Evolutionary conservation across 2,888 invertebrate genomes (phyloP).

Genomic region (Dioctria rufipes): DNA sequence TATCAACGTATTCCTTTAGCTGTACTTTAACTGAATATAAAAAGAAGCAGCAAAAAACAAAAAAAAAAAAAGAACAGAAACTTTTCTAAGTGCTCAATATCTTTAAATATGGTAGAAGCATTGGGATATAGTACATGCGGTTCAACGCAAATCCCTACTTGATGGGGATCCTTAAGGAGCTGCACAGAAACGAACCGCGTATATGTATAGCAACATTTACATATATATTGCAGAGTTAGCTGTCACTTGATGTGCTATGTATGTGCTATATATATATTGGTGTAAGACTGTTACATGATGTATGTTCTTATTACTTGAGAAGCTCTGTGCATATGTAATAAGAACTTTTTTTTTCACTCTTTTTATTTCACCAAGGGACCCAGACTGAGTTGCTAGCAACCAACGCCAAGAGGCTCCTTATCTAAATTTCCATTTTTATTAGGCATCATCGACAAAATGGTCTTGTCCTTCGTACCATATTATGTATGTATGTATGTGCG

Average conservation of each 20-base stretch:
- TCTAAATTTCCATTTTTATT: constrained; percentile 53
- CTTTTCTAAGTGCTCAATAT: constrained; percentile 16
- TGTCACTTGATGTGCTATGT: no score
- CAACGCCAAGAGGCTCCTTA: constrained; percentile 44
- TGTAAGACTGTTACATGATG: constrained; percentile 49
- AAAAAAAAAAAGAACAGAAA: no score
- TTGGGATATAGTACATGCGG: neutral
- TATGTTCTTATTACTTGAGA: constrained; percentile 48
- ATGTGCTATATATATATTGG: neutral
- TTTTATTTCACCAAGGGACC: constrained; percentile 4
- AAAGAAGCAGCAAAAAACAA: no score
- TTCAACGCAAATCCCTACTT: constrained; percentile 36
- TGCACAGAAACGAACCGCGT: constrained; percentile 15
- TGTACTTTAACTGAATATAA: neutral
- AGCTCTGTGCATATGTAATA: constrained; percentile 51
- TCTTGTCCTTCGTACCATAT: constrained; percentile 33
- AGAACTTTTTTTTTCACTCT: constrained; percentile 13
- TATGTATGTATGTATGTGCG: neutral
- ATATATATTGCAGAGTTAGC: no score
- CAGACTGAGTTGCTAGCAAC: constrained; percentile 2
- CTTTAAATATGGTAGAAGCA: neutral
- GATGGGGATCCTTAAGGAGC: constrained; percentile 47
- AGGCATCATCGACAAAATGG: constrained; percentile 50
- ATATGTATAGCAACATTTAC: neutral
- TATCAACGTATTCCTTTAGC: neutral